phyloP scores from a whole-genome alignment of 2,113 vertebrate genomes.

The Chiloscyllium plagiosum region DNA sequence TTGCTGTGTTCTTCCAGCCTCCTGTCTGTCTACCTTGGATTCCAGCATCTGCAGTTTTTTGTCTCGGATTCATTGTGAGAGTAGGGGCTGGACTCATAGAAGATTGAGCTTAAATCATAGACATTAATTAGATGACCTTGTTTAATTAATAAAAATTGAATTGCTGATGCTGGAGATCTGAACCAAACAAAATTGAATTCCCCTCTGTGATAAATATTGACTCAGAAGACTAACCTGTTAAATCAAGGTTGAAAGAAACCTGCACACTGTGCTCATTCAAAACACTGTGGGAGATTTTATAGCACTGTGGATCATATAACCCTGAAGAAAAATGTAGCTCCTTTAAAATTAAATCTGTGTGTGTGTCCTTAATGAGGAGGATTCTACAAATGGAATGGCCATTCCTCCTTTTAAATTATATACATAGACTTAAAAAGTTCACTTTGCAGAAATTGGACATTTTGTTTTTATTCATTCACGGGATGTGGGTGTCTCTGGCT shows the following conservation, averaged over 20 bases:
- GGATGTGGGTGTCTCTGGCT: no score
- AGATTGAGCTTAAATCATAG: no score
- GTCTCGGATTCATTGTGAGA: no score
- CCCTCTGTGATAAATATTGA: neutral
- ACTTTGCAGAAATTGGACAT: neutral
- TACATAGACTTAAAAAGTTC: neutral
- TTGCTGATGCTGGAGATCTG: no score
- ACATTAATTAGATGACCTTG: no score
- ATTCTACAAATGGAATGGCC: neutral
- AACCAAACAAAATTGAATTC: neutral
- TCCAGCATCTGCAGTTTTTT: no score
- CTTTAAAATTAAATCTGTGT: neutral
- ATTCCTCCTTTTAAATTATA: neutral
- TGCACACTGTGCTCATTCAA: neutral
- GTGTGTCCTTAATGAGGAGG: neutral
- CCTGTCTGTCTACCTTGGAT: no score
- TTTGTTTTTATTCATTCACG: neutral
- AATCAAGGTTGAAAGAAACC: neutral
- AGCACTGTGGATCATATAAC: neutral
- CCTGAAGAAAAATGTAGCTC: neutral
- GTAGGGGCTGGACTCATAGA: no score
- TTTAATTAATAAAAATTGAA: no score
- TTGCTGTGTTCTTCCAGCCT: no score
- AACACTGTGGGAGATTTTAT: neutral
- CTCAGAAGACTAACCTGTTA: neutral